Evolutionary conservation across 2,888 invertebrate genomes (phyloP).

Genomic region (Clusia tigrina): DNA sequence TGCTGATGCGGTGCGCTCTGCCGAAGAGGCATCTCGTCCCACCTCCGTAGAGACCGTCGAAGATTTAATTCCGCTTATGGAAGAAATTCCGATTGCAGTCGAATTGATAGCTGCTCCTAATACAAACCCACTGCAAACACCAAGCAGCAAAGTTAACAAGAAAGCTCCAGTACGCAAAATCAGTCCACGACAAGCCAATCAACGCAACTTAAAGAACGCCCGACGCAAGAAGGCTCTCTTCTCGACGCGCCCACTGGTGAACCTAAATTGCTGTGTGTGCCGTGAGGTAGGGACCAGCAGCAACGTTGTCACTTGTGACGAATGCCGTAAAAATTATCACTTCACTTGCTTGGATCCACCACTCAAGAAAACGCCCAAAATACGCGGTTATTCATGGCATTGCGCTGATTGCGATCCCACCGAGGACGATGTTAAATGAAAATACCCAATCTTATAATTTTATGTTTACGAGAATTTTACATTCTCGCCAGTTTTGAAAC

Average conservation of each 20-base stretch:
- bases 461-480: too few relatives aligned
- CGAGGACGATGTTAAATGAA: conserved; percentile 60
- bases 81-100: conserved; percentile 10
- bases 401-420: conserved; percentile 95
- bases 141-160: conserved; percentile 21
- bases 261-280: conserved; percentile 55
- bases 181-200: conserved; percentile 54
- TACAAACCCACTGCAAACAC: conserved; percentile 30
- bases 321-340: conserved; percentile 89
- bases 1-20: conserved; percentile 66
- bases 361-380: conserved; percentile 91
- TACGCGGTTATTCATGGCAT: conserved; percentile 93
- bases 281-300: conserved; percentile 49
- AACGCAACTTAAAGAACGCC: conserved; percentile 39
- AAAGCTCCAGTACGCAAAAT: conserved; percentile 45
- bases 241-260: conserved; percentile 14
- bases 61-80: conserved; percentile 40
- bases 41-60: conserved; percentile 63
- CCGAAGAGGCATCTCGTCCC: conserved; percentile 61
- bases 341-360: conserved; percentile 94
- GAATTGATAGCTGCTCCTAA: conserved; percentile 22
- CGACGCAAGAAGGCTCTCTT: background rate
- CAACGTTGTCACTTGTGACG: conserved; percentile 79
- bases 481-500: too few relatives aligned
- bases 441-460: too few relatives aligned